Evolutionary conservation across 92 coral and sea anemone species (phyloP).

Genomic region (Paragorgia papillata): DNA sequence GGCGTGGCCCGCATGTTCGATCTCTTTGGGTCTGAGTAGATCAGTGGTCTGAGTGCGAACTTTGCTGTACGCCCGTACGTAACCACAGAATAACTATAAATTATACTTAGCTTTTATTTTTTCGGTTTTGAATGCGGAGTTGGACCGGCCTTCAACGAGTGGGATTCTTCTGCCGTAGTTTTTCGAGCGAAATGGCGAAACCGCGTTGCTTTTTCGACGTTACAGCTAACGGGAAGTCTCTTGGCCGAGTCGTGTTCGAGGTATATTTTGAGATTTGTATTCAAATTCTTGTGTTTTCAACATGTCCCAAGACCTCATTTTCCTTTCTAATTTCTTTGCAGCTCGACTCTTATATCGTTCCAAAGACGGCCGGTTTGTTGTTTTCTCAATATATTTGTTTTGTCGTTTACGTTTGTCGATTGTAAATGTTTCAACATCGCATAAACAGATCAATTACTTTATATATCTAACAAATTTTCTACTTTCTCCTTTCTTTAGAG

Average conservation of each 20-base stretch:
- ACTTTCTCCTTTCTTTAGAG: slow-evolving; percentile 47
- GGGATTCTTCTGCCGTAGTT: neutral
- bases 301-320: too few relatives aligned
- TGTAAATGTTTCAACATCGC: too few relatives aligned
- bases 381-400: neutral
- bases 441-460: too few relatives aligned
- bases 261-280: slow-evolving; percentile 32
- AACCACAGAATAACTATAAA: too few relatives aligned
- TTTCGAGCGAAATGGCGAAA: slow-evolving; percentile 45
- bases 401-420: neutral
- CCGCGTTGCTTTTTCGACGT: slow-evolving; percentile 79
- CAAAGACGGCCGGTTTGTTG: slow-evolving; percentile 83
- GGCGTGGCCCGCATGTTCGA: too few relatives aligned
- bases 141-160: neutral
- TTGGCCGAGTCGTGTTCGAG: slow-evolving; percentile 89
- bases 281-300: neutral
- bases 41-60: too few relatives aligned
- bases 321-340: slow-evolving; percentile 43
- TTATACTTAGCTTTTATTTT: neutral
- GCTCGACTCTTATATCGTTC: slow-evolving; percentile 85
- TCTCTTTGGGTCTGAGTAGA: too few relatives aligned
- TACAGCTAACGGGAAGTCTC: slow-evolving; percentile 43
- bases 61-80: too few relatives aligned
- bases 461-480: too few relatives aligned
- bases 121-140: neutral